Base-by-base conservation (phyloP, 2,113 vertebrate species). In the Dromaius novaehollandiae region DNA sequence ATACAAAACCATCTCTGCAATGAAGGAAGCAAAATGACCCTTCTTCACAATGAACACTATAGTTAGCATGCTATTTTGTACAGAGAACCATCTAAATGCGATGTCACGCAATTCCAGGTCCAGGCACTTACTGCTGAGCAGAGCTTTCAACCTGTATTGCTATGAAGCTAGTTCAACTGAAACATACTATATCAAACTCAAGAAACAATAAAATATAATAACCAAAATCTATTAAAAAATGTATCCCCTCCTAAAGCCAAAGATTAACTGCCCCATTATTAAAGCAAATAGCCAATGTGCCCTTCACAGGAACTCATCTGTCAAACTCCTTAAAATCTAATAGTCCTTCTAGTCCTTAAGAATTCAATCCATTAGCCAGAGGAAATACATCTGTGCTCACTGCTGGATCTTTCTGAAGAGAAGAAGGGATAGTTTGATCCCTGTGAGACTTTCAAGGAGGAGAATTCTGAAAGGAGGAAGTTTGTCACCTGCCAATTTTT, bases 281-380 rank as follows among this genome's bases (percentile, higher is more conserved):
- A 92, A 93, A 96, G 56, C 60, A 94, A 96, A 84, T 79, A 84
- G 38, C 3, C 36, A 86, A 34, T 76, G 44, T 76, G 56, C 56
- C 56, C 56, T 85, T 95, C 70, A 85, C 16, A 87, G 51, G 32
- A 89, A 8, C 21, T 91, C 82, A 89, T 93, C 84, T 82, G 48
- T 90, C 73, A 94, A 82, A 76, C 36, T 71, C 38, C 61, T 93
- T 86, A 85, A 86, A 93, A 96, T 87, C 26, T 68, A 82, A 73
- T 84, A 12, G 3, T 66, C 68, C 16, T 28, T 83, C n/a, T 38
- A 60, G 50, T 38, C 86, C 56, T 88, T 80, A 84, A 22, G 80
- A 88, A 82, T 86, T 75, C 56, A 92, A 12, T 78, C 28, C 36
- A 64, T 51, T 78, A 84, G 26, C 10, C 36, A 78, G 65, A 75